Conservation (phyloP, 92 coral and sea anemone species). For the Zoanthus gigantus region DNA sequence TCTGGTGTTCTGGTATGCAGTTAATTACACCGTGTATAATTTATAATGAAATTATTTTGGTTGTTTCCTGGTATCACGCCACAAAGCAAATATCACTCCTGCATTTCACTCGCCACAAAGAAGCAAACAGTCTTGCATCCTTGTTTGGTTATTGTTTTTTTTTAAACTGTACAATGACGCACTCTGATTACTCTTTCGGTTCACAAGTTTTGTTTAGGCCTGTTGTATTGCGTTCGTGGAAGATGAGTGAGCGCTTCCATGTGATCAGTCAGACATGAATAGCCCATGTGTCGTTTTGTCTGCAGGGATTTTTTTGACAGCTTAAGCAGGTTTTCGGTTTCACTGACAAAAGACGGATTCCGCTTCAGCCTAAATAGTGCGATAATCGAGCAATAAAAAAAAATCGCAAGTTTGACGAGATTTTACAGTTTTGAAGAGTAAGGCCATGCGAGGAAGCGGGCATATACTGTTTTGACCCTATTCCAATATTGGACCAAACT, state of each 20-base stretch:
- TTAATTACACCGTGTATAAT: conserved; percentile 6
- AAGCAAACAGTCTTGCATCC: not conserved
- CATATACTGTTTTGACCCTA: not conserved
- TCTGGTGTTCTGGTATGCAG: too few species aligned
- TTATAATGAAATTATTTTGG: not conserved
- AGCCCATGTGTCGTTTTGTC: conserved; percentile 12
- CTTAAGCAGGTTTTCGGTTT: conserved; percentile 22
- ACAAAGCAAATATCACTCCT: conserved; percentile 12
- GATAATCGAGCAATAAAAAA: not conserved
- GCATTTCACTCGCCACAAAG: not conserved
- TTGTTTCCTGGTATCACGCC: conserved; percentile 17
- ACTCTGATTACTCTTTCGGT: conserved; percentile 6
- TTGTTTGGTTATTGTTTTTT: conserved; percentile 12
- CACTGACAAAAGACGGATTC: not conserved
- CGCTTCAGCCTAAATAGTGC: not conserved
- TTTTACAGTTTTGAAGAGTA: not conserved
- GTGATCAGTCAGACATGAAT: not conserved
- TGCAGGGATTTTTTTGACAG: not conserved
- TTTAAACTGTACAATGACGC: conserved; percentile 11
- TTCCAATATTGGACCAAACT: conserved; percentile 27
- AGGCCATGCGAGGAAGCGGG: conserved; percentile 14
- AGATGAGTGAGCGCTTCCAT: not conserved
- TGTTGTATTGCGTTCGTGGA: not conserved
- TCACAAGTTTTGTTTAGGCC: not conserved
- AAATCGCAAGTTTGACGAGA: not conserved